phyloP scores from a whole-genome alignment of 1,140 invertebrate species.

The Pomacea maculata region DNA sequence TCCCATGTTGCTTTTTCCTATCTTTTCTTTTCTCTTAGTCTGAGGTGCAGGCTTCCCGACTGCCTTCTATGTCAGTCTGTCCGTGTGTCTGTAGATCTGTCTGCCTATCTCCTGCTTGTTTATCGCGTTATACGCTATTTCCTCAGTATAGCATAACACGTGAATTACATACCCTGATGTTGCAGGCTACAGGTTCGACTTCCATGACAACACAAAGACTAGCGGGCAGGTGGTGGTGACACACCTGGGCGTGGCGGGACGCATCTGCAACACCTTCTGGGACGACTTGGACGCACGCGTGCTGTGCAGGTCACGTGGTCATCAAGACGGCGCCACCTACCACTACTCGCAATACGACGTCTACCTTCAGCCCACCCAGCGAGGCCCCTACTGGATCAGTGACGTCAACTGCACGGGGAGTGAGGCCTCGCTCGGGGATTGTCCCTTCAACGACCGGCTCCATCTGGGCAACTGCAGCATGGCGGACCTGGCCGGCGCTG shows the following conservation, averaged over 20 bases:
- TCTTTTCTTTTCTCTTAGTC: no score
- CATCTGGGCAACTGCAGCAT: constrained; percentile 47
- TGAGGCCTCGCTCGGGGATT: constrained; percentile 40
- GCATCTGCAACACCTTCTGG: constrained; percentile 49
- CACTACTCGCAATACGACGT: constrained; percentile 20
- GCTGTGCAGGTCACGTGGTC: constrained; percentile 38
- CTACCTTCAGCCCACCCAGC: background rate
- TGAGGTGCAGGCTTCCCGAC: no score
- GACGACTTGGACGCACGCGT: constrained; percentile 51
- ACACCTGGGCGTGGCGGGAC: constrained; percentile 40
- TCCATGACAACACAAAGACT: constrained; percentile 20
- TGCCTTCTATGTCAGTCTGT: no score
- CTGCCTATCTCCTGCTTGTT: no score
- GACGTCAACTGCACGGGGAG: constrained; percentile 50
- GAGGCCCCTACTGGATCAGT: constrained; percentile 55
- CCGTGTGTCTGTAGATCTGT: no score
- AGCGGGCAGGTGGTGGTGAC: constrained; percentile 39
- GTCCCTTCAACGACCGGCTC: constrained; percentile 38
- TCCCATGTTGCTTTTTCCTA: no score
- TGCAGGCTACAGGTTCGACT: constrained; percentile 31
- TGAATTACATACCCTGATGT: constrained; percentile 11
- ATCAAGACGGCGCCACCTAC: constrained; percentile 43
- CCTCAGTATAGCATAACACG: no score
- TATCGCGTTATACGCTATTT: no score
- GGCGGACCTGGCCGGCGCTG: constrained; percentile 44